Conservation (phyloP, 2,888 invertebrate species). For the Drosophila borborema region DNA sequence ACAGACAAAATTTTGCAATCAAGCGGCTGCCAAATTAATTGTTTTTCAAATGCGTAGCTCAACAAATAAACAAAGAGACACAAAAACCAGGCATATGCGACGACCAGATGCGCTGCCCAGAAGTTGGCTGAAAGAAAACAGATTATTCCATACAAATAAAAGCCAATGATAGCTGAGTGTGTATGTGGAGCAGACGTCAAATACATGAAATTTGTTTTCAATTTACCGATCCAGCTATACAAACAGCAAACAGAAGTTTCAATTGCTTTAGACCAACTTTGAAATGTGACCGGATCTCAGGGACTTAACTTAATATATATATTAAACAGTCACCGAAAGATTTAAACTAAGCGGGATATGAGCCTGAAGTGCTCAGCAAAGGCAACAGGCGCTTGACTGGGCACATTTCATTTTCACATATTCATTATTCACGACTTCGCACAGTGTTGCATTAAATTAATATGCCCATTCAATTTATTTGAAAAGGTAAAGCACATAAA, state of each 20-base stretch:
- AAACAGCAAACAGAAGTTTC: neutral
- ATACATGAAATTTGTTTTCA: neutral
- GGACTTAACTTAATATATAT: neutral
- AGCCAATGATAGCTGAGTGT: neutral
- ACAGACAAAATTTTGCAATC: slow-evolving; percentile 59
- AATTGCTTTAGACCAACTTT: neutral
- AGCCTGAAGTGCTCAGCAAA: slow-evolving; percentile 25
- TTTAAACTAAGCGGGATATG: slow-evolving; percentile 9
- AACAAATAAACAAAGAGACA: slow-evolving; percentile 55
- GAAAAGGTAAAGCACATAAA: slow-evolving; percentile 60
- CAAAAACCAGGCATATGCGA: slow-evolving; percentile 6
- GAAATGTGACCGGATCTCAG: neutral
- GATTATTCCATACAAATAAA: neutral
- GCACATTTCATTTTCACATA: slow-evolving; percentile 11
- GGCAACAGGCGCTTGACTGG: slow-evolving; percentile 13
- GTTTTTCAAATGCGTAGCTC: slow-evolving; percentile 71
- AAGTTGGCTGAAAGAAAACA: neutral
- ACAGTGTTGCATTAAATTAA: slow-evolving; percentile 53
- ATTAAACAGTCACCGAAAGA: neutral
- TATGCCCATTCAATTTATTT: slow-evolving; percentile 64
- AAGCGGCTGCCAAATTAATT: slow-evolving; percentile 66
- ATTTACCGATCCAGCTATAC: neutral
- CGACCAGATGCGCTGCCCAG: slow-evolving; percentile 21
- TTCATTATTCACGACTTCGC: slow-evolving; percentile 35
- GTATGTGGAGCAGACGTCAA: neutral